Percentiles rank a stretch among this genome's conserved stretches.
phyloP scores from a whole-genome alignment of 2,797 vertebrate species.

The Scolopax bukidnonensis region DNA sequence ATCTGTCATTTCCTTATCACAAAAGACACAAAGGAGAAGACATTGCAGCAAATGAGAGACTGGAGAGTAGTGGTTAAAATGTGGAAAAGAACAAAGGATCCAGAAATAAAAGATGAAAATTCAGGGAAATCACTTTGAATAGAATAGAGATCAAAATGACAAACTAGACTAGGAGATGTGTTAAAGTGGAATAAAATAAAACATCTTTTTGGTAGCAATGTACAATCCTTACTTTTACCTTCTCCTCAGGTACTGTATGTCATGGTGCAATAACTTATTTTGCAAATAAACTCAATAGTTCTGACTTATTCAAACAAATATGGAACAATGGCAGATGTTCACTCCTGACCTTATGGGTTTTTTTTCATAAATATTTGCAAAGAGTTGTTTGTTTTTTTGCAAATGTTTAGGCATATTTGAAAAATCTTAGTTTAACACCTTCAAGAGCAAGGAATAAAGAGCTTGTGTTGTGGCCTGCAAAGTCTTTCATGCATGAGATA shows the following conservation, averaged over 20 bases:
- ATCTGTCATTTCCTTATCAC: neutral
- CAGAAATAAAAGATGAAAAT: neutral
- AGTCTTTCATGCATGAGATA: constrained; percentile 17
- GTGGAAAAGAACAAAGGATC: neutral
- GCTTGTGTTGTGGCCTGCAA: neutral
- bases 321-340: neutral
- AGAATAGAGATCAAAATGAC: neutral
- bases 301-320: neutral
- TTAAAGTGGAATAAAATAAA: neutral
- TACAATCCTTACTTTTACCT: neutral
- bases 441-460: neutral
- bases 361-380: neutral
- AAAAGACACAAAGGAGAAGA: neutral
- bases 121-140: neutral
- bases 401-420: neutral
- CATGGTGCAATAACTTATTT: neutral
- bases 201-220: neutral
- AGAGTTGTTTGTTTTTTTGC: neutral
- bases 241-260: neutral
- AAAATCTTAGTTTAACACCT: neutral
- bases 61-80: neutral
- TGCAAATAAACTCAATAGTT: neutral
- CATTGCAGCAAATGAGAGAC: neutral
- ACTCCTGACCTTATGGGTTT: fast-evolving
- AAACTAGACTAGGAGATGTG: neutral